phyloP scores from a whole-genome alignment of 2,888 invertebrate genomes.

The Rhopalosiphum nymphaeae region DNA sequence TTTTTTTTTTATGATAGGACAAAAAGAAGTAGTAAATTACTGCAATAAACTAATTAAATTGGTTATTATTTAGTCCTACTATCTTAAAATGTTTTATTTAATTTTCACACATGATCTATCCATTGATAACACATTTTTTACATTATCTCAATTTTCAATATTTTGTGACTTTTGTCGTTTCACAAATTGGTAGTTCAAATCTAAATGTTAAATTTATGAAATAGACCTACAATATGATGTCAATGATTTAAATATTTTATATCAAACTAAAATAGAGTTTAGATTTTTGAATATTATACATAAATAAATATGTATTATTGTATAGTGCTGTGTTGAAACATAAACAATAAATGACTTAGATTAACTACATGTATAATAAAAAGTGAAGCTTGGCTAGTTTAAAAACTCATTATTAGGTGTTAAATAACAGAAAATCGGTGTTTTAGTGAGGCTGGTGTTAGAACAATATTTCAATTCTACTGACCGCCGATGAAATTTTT shows the following conservation, averaged over 20 bases:
- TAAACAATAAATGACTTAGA: conserved; percentile 16
- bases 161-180: no score
- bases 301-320: conserved; percentile 14
- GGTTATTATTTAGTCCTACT: no score
- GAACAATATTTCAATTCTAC: conserved; percentile 47
- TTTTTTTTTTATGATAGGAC: no score
- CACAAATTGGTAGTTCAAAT: no score
- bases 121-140: no score
- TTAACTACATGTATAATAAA: conserved; percentile 24
- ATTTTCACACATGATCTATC: no score
- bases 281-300: background rate
- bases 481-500: conserved; percentile 64
- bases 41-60: no score
- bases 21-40: no score
- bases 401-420: conserved; percentile 55
- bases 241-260: background rate
- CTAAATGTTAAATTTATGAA: background rate
- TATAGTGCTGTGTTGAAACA: conserved; percentile 33
- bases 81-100: no score
- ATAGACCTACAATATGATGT: background rate
- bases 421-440: conserved; percentile 44
- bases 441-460: conserved; percentile 62
- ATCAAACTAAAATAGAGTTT: background rate
- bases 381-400: conserved; percentile 40
- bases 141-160: no score